Base-by-base conservation (phyloP, 2,797 vertebrate species). In the Neomorphus geoffroyi region DNA sequence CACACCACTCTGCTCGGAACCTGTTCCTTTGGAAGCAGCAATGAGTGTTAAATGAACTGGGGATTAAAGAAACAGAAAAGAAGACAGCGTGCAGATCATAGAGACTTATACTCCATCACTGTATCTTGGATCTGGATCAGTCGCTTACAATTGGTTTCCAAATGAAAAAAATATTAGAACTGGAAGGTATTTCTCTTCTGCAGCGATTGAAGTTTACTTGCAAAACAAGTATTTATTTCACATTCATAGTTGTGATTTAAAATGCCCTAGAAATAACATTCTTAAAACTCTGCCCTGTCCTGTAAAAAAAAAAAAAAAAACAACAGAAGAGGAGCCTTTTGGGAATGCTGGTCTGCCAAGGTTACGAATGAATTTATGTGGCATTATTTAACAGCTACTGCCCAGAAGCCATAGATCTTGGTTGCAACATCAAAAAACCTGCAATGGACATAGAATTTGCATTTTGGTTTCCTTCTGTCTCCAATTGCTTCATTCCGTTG, bases 381-480 rank as follows among this genome's bases (percentile, higher is more conserved):
- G 33, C 53, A 78, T 75, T 61, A 70, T 88, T 93, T 91, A 69
- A 88, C 82, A 86, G 65, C 54, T 92, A 77, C 82, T 87, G 78
- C 54, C 51, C 15, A 16, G 79, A 77, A 92, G 39, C 33, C 50
- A 33, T 92, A 92, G 73, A 95, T 95, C 84, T 94, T 39, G 35
- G 41, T 88, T 95, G 86, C 79, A 86, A 90, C 84, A 93, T 54
- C 82, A 69, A 88, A 89, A 89, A 30, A n/a, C 48, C 64, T 92
- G 83, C 88, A 95, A 80, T 60, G 56, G 43, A 95, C 92, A 81
- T 50, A 79, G 67, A 83, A 65, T 75, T 88, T 82, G 50, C 43
- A 26, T 91, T 92, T 94, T 95, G 61, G 87, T 96, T 92, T 92
- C 43, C 27, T 82, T 46, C 54, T 84, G 46, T 66, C 65, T 92